Conservation (phyloP, 2,113 vertebrate genomes). For the Neodon shergylaensis region DNA sequence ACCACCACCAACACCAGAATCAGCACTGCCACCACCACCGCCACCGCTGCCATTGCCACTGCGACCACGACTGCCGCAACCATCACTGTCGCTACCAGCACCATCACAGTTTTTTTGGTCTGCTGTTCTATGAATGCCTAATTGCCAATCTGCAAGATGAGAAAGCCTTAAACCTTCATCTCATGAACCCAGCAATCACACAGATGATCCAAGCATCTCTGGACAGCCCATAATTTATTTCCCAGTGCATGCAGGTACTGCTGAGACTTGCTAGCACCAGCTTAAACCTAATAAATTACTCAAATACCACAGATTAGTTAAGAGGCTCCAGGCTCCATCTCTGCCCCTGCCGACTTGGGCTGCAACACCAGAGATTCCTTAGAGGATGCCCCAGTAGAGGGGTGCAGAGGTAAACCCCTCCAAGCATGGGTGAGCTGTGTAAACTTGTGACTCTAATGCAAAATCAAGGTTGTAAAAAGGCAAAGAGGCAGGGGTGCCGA, state of each 20-base stretch:
- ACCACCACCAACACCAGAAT: not conserved
- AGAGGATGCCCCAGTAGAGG: not conserved
- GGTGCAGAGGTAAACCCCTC: not conserved
- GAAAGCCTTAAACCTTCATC: conserved; percentile 84
- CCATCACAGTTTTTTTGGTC: conserved; percentile 65
- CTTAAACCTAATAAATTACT: conserved; percentile 89
- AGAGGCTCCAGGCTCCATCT: conserved; percentile 84
- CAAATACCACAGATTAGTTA: conserved; percentile 88
- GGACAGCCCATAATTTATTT: conserved; percentile 89
- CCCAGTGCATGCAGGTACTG: conserved; percentile 81
- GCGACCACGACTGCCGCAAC: too few relatives aligned
- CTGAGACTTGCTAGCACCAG: conserved; percentile 87
- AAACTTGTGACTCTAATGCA: not conserved
- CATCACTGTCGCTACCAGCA: not conserved
- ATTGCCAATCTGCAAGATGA: conserved; percentile 87
- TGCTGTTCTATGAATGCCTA: conserved; percentile 86
- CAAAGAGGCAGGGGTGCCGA: not conserved
- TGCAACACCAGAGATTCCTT: conserved; percentile 79
- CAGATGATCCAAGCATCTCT: conserved; percentile 85
- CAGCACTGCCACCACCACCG: not conserved
- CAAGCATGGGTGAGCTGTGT: not conserved
- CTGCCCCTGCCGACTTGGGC: conserved; percentile 82
- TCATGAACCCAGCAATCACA: conserved; percentile 86
- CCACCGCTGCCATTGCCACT: not conserved
- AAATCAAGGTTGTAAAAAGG: not conserved